Evolutionary conservation across 1,140 invertebrate genomes (phyloP), one percentile per base, ranked within the genome.

Genomic region (Rhyacophila brunnea): DNA sequence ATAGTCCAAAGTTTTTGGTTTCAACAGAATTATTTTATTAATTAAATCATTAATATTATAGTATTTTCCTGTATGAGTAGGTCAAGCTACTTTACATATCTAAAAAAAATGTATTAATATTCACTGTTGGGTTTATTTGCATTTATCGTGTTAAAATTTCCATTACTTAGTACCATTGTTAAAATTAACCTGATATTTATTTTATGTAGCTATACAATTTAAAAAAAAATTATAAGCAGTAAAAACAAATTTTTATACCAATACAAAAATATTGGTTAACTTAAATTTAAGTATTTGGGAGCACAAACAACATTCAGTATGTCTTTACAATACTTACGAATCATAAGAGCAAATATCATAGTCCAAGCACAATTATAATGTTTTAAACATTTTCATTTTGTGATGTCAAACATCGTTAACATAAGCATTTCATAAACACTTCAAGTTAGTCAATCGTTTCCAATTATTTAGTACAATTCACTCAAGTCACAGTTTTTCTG

Each of bases 401-500:
- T 28, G 43, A 45, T 45, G 43, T 45, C 43, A 15, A 7, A 45
- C 43, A 45, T 20, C 43, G 17, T 45, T 5, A 28, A 28, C 15
- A 45, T 6, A 10, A 45, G 10, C 18, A 17, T 15, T 19, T 17
- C 13, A 45, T 45, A 17, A 10, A 45, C 5, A 17, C 17, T 20
- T 15, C 5, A 17, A 4, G 71, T 68, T 6, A 72, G 38, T 28
- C 23, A 28, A 28, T 28, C 23, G 61, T 0, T 71, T 68, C 7
- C 74, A 17, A 71, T 68, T 20, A 71, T 68, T 20, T 74, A 71
- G 6, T 74, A 68, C 36, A 77, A 78, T 5, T 72, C 71, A 3
- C 73, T 76, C 6, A 71, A 74, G 14, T 75, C 71, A 48, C 78
- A 64, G 44, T 74, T 73, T 13, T 58, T 77, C 76, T 1, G 74